These are phyloP conservation scores for Dromius quadrimaculatus DNA, from an alignment of 2,888 invertebrate genomes.

Conservation along the genomic window DNA sequence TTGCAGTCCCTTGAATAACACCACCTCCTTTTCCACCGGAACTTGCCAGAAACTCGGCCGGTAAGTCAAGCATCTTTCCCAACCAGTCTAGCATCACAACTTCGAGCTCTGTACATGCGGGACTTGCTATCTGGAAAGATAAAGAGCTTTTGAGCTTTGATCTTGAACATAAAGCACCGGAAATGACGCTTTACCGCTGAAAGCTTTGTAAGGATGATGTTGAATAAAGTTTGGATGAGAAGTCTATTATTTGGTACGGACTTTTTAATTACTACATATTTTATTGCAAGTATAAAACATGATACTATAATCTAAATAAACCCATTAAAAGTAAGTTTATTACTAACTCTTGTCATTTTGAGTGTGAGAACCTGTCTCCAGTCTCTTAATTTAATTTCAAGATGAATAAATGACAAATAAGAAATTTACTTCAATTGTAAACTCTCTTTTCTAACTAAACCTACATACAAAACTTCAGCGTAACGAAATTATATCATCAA, in stretches of 20 bases:
- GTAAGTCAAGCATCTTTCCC: conserved; percentile 91
- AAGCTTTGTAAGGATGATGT: conserved; percentile 2
- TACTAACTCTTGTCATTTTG: too few relatives aligned
- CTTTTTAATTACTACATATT: too few relatives aligned
- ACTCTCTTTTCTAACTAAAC: conserved; percentile 8
- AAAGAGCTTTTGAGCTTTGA: conserved; percentile 26
- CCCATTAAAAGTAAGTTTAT: too few relatives aligned
- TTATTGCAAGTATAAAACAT: too few relatives aligned
- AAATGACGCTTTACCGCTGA: conserved; percentile 16
- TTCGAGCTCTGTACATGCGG: conserved; percentile 95
- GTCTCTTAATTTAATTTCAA: too few relatives aligned
- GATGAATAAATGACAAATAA: too few relatives aligned
- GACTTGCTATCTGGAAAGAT: conserved; percentile 84
- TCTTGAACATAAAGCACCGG: conserved; percentile 29
- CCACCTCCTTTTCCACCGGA: conserved; percentile 90
- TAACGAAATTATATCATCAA: conserved; percentile 21
- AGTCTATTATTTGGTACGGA: too few relatives aligned
- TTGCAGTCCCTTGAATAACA: conserved; percentile 93
- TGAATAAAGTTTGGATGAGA: too few relatives aligned
- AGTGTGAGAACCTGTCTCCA: too few relatives aligned
- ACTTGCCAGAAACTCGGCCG: conserved; percentile 84
- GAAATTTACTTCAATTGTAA: neutral
- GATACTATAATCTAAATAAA: too few relatives aligned
- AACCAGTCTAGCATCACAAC: conserved; percentile 97
- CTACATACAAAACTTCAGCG: neutral